Evolutionary conservation across 2,113 vertebrate species (phyloP).

Genomic region (Antennarius striatus): DNA sequence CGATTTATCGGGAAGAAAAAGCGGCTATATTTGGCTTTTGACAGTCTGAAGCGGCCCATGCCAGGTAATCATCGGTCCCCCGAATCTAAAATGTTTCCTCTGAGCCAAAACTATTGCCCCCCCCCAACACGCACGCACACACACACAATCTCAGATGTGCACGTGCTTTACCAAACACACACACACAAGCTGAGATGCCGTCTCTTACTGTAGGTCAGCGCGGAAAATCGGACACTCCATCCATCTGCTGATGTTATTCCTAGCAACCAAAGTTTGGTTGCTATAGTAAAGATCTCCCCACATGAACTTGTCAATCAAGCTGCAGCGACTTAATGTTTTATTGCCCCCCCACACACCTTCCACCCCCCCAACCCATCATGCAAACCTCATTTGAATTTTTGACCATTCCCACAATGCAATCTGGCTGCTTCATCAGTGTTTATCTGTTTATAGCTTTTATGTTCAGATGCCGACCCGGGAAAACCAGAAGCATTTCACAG

Average conservation of each 20-base stretch:
- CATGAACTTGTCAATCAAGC: slow-evolving; percentile 87
- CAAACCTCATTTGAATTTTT: slow-evolving; percentile 11
- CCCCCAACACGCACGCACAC: neutral
- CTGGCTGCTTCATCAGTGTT: slow-evolving; percentile 38
- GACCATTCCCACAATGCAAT: slow-evolving; percentile 13
- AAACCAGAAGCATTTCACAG: no score
- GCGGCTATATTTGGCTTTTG: slow-evolving; percentile 83
- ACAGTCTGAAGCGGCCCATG: slow-evolving; percentile 78
- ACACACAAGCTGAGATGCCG: slow-evolving; percentile 54
- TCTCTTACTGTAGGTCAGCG: slow-evolving; percentile 70
- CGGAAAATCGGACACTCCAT: slow-evolving; percentile 79
- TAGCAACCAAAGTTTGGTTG: slow-evolving; percentile 86
- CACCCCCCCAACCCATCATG: neutral
- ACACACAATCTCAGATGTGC: slow-evolving; percentile 17
- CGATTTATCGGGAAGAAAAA: slow-evolving; percentile 76
- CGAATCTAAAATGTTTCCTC: slow-evolving; percentile 84
- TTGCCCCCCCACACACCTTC: no score
- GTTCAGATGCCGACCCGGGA: slow-evolving; percentile 30
- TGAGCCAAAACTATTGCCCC: slow-evolving; percentile 75
- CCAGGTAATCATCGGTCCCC: slow-evolving; percentile 88
- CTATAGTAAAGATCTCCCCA: slow-evolving; percentile 80
- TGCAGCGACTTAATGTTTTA: slow-evolving; percentile 45
- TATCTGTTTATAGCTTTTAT: slow-evolving; percentile 55
- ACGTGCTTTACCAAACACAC: slow-evolving; percentile 9
- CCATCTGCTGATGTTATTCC: slow-evolving; percentile 87